Evolutionary conservation across 2,113 vertebrate species (phyloP), one percentile per base, ranked within the genome.

Genomic region (Maylandia zebra): DNA sequence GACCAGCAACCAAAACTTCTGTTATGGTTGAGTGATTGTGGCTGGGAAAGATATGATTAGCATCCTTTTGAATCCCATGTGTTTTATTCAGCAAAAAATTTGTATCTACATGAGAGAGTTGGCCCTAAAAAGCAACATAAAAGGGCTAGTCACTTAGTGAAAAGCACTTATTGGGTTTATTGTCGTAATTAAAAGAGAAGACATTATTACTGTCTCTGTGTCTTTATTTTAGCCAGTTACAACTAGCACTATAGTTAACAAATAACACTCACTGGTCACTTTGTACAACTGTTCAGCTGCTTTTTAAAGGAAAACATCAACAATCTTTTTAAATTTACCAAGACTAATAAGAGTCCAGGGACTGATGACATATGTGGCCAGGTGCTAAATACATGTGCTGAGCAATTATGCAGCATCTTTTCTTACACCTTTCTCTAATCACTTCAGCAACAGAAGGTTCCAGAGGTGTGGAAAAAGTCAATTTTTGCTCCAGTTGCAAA

Each of bases 1-100:
- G 61, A 86, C 82, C 83, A 86, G 30, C 71, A 66, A 85, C 85
- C 87, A 64, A 83, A 91, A 61, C 83, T 41, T 78, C 80, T 85
- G 71, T 78, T 87, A 83, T 53, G 76, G 84, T 81, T 87, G 32
- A 87, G 52, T 41, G 64, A 82, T 57, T 80, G 71, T 56, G 79
- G 86, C 38, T 55, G 27, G 30, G 16, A 53, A 55, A 71, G 82
- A 56, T 41, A 43, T 19, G 48, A 84, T 86, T 17, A 87, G 8
- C 69, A 74, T 93, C 88, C 43, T 87, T 92, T 71, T 22, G 10
- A 57, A 50, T 48, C n/a, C 27, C 10, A 22, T 43, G 50, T n/a
- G 5, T 85, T 64, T 84, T 82, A 84, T 89, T 88, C 83, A 83
- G 41, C 85, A 61, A 74, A 30, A 53, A 8, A 48, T 4, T n/a